phyloP scores from a whole-genome alignment of 1,140 invertebrate species.

The Neodiprion virginianus region DNA sequence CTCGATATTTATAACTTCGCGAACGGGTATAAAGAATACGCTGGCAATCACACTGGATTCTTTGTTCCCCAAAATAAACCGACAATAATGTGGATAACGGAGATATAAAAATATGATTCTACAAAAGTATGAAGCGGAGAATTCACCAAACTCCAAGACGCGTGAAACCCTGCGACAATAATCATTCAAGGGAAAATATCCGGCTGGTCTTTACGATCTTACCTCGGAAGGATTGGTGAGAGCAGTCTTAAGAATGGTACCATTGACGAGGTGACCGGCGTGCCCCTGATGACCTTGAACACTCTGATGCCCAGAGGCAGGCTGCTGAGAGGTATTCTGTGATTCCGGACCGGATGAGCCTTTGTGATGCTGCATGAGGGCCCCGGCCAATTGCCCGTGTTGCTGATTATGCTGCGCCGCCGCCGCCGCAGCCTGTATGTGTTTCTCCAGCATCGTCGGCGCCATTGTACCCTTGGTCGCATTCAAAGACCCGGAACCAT shows the following conservation, averaged over 20 bases:
- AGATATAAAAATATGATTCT: too few relatives aligned
- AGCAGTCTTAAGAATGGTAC: slow-evolving; percentile 92
- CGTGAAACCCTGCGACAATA: neutral
- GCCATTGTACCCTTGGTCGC: slow-evolving; percentile 57
- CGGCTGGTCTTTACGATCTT: slow-evolving; percentile 37
- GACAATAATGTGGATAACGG: too few relatives aligned
- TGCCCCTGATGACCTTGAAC: slow-evolving; percentile 47
- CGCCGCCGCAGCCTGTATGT: slow-evolving; percentile 54
- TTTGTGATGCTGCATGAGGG: slow-evolving; percentile 56
- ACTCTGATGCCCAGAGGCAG: slow-evolving; percentile 52
- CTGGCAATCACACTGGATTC: too few relatives aligned
- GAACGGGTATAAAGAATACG: too few relatives aligned
- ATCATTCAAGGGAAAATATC: neutral
- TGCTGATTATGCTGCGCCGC: slow-evolving; percentile 56
- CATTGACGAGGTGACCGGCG: slow-evolving; percentile 79
- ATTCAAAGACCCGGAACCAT: slow-evolving; percentile 49
- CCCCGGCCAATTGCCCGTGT: slow-evolving; percentile 51
- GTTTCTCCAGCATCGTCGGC: slow-evolving; percentile 62
- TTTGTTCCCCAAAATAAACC: too few relatives aligned
- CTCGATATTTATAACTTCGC: too few relatives aligned
- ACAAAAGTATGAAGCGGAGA: too few relatives aligned
- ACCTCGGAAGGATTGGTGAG: slow-evolving; percentile 91
- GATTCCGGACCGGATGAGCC: slow-evolving; percentile 54
- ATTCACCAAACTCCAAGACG: too few relatives aligned
- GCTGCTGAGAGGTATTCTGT: slow-evolving; percentile 51